Evolutionary conservation across 2,888 invertebrate genomes (phyloP), one percentile per base, ranked within the genome.

Genomic region (Mantis religiosa): DNA sequence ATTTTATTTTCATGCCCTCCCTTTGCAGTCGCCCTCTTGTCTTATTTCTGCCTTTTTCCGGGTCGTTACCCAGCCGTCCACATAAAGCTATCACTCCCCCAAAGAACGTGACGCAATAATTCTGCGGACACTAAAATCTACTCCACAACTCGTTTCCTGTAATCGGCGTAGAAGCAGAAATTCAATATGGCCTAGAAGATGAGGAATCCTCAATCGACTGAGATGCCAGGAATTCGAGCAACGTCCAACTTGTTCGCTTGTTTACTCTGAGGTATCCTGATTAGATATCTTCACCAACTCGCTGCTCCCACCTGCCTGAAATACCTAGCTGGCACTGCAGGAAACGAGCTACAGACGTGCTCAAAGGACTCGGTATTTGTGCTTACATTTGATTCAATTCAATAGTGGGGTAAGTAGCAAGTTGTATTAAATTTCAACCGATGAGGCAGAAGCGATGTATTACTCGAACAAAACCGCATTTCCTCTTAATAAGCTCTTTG

Each of bases 41-140:
- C 81, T 81, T 81, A 86, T 81, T 86, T 81, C 81, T 86, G 86
- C 82, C 87, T 87, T 82, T 87, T 87, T 87, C 82, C 82, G 82
- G 28, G 82, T 34, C 87, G 87, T 87, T 87, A 71, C 54, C 54
- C 54, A 71, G 54, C 54, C 20, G 54, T 25, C 54, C 54, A 71
- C 54, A 71, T 71, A 71, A 71, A 71, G 54, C 54, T 71, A 25
- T 71, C 54, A 71, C 8, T 71, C 20, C 25, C 20, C 25, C 20
- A 71, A 71, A 71, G 54, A 25, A 20, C 25, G 54, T 71, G 54
- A 71, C 54, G 25, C 25, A 71, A 71, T 71, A 71, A 71, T 71
- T 71, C 54, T 25, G 3, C 25, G 25, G 54, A 71, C 15, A 71
- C 54, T 25, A 71, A 71, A 71, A 71, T 71, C 54, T 20, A 71